phyloP scores from a whole-genome alignment of 2,797 vertebrate genomes.

The Lerista edwardsae region DNA sequence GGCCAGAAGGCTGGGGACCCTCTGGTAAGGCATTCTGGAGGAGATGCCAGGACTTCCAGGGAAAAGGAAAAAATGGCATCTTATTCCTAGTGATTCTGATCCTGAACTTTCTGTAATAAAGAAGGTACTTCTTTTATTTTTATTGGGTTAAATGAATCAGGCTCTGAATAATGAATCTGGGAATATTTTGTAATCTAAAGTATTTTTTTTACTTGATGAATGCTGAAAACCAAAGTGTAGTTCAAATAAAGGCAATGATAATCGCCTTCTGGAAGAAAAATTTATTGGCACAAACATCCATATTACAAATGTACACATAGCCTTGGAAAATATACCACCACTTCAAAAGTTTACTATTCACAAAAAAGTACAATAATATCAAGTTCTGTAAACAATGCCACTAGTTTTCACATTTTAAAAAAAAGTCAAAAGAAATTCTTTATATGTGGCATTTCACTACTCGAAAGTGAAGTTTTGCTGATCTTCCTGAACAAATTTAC shows the following conservation, averaged over 20 bases:
- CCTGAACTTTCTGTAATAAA: slow-evolving; percentile 1
- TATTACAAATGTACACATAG: slow-evolving; percentile 61
- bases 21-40: neutral
- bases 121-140: slow-evolving; percentile 14
- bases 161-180: neutral
- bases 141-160: neutral
- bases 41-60: neutral
- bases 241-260: slow-evolving; percentile 43
- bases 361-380: slow-evolving; percentile 60
- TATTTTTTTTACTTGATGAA: neutral
- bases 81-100: neutral
- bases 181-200: slow-evolving; percentile 37
- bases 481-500: slow-evolving; percentile 62
- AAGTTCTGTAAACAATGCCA: slow-evolving; percentile 59
- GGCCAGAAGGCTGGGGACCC: no score
- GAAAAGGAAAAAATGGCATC: neutral
- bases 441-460: slow-evolving; percentile 63
- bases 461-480: slow-evolving; percentile 62
- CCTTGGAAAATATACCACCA: slow-evolving; percentile 64
- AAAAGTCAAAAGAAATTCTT: slow-evolving; percentile 30
- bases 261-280: slow-evolving; percentile 61
- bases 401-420: slow-evolving; percentile 62
- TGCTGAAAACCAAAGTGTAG: slow-evolving; percentile 2
- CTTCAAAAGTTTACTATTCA: slow-evolving; percentile 66
- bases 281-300: slow-evolving; percentile 73